These are phyloP conservation scores for Labia minor DNA, from an alignment of 2,888 invertebrate species.

Conservation along the genomic window DNA sequence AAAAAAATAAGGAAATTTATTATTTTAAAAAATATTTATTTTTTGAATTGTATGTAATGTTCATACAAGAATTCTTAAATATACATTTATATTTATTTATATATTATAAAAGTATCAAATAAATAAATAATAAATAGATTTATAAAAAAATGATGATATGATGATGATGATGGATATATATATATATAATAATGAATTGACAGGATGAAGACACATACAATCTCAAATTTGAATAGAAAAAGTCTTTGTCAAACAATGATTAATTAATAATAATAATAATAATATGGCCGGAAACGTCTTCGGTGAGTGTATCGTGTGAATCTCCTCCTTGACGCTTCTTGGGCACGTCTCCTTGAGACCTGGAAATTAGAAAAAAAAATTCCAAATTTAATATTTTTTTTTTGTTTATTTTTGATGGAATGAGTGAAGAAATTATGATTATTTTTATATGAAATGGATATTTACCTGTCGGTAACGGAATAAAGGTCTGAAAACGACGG, in stretches of 20 bases:
- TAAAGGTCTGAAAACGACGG: constrained; percentile 19
- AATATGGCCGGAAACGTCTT: not conserved
- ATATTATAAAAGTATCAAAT: too few relatives aligned
- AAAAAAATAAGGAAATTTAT: too few relatives aligned
- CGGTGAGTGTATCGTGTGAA: not conserved
- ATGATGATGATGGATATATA: too few relatives aligned
- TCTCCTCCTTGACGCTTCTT: not conserved
- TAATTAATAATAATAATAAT: not conserved
- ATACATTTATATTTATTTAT: too few relatives aligned
- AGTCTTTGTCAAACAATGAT: not conserved
- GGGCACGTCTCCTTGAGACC: not conserved
- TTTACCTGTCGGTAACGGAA: constrained; percentile 18
- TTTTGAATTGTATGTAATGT: too few relatives aligned
- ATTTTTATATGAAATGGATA: not conserved
- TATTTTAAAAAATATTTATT: too few relatives aligned
- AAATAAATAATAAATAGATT: too few relatives aligned
- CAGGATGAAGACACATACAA: too few relatives aligned
- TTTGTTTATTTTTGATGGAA: not conserved
- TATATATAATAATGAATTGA: too few relatives aligned
- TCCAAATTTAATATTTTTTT: not conserved
- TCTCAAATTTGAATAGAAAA: not conserved
- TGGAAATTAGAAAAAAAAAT: not conserved
- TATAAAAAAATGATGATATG: too few relatives aligned
- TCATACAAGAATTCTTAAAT: too few relatives aligned
- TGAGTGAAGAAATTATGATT: not conserved